Percentiles rank a stretch among this genome's conserved stretches.
Conservation (phyloP, 2,888 invertebrate genomes). For the Siphonodentalium dalli region DNA sequence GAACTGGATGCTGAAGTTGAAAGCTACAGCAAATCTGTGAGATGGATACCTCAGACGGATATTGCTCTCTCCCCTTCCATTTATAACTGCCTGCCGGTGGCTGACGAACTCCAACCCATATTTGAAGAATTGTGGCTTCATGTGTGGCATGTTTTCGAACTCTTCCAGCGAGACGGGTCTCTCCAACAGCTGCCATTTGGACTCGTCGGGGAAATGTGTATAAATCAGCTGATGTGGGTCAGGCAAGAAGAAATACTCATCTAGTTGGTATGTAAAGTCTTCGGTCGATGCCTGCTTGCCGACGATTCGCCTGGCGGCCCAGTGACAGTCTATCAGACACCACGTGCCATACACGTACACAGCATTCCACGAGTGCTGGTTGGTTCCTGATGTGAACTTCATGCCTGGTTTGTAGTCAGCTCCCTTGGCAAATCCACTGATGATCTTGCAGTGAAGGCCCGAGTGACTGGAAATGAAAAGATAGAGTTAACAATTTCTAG, state of each 20-base stretch:
- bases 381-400: constrained; percentile 61
- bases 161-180: constrained; percentile 55
- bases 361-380: constrained; percentile 65
- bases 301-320: constrained; percentile 64
- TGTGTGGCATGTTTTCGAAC: constrained; percentile 65
- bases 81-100: constrained; percentile 63
- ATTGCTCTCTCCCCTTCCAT: constrained; percentile 57
- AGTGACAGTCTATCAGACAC: constrained; percentile 65
- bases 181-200: constrained; percentile 64
- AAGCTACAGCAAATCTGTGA: constrained; percentile 58
- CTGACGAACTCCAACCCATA: constrained; percentile 63
- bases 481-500: neutral
- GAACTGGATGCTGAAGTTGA: constrained; percentile 63
- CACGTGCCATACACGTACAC: constrained; percentile 64
- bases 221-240: constrained; percentile 65
- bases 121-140: constrained; percentile 66
- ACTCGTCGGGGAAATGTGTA: constrained; percentile 64
- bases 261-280: constrained; percentile 63
- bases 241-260: constrained; percentile 65
- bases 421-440: constrained; percentile 65
- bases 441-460: constrained; percentile 64
- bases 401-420: constrained; percentile 65
- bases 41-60: constrained; percentile 60
- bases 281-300: constrained; percentile 62
- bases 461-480: constrained; percentile 55